Evolutionary conservation across 2,797 vertebrate species (phyloP).

Genomic region (Pachyuromys duprasi): DNA sequence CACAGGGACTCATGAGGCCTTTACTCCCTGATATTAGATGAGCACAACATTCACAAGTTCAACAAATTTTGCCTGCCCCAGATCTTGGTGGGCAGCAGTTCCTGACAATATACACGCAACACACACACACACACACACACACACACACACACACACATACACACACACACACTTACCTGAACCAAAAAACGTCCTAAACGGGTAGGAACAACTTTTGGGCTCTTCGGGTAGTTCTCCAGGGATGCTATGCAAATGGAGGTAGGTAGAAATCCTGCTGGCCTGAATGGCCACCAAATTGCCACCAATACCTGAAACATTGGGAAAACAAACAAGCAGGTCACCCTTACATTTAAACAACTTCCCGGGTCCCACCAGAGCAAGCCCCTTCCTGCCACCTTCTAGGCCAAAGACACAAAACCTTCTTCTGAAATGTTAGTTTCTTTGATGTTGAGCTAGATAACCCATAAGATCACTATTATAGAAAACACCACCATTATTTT

Average conservation of each 20-base stretch:
- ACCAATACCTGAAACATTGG: conserved; percentile 92
- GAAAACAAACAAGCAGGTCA: neutral
- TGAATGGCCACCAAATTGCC: conserved; percentile 99
- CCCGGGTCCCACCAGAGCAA: neutral
- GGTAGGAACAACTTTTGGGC: conserved; percentile 94
- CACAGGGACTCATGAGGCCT: neutral
- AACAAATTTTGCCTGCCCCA: neutral
- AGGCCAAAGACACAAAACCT: neutral
- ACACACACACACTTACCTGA: conserved; percentile 87
- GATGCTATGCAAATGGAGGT: conserved; percentile 95
- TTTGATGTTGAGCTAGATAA: neutral
- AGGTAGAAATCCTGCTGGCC: conserved; percentile 97
- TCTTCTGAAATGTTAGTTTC: neutral
- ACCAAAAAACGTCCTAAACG: conserved; percentile 95
- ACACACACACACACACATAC: neutral
- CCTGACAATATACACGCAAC: neutral
- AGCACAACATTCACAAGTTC: neutral
- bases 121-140: neutral
- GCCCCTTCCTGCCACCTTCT: neutral
- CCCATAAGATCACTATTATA: neutral
- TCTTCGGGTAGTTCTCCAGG: conserved; percentile 95
- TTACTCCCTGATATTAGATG: neutral
- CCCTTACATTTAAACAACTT: neutral
- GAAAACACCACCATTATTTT: conserved; percentile 38
- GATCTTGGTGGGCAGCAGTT: neutral